Evolutionary conservation across 1,140 invertebrate genomes (phyloP), one percentile per base, ranked within the genome.

Genomic region (Sycophila sp.): DNA sequence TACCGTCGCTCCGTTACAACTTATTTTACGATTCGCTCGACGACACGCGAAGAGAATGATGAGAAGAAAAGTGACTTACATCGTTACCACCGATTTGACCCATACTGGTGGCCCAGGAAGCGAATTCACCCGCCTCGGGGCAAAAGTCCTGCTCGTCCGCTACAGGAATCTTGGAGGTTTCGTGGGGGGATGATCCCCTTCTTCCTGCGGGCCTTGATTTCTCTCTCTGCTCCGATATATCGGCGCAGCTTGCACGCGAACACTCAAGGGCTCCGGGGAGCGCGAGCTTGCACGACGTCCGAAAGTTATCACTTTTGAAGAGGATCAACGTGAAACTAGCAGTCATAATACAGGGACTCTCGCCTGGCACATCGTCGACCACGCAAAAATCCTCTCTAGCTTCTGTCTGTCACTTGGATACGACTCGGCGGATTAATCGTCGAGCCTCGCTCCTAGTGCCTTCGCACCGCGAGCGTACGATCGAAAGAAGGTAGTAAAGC

Each of bases 71-170:
- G 22, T 59, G 60, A 88, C 87, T 88, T 78, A 88, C 88, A 75
- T 88, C 85, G 75, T 87, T 85, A 71, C n/a, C n/a, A n/a, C 82
- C 83, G 75, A 88, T 88, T 76, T 89, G 88, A 77, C 88, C 88
- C 88, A 89, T 89, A 68, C 80, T 87, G 76, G 77, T 82, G 74
- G 72, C 75, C 71, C 71, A 63, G 73, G 79, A 78, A 42, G 81
- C 80, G 19, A 56, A 79, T 65, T 80, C 82, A 83, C 82, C 80
- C 73, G 78, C 80, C 78, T 83, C 84, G 74, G 80, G 83, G 73
- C 79, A 78, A 74, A 82, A 76, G 67, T 81, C 81, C 72, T 77
- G 77, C 73, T 85, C 81, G 76, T 84, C 81, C 71, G 86, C 84
- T 73, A 88, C 85, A 75, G 86, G 87, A 87, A 87, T 88, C 83